Evolutionary conservation across 1,140 invertebrate genomes (phyloP), one percentile per base, ranked within the genome.

Genomic region (Ceratosolen fusciceps): DNA sequence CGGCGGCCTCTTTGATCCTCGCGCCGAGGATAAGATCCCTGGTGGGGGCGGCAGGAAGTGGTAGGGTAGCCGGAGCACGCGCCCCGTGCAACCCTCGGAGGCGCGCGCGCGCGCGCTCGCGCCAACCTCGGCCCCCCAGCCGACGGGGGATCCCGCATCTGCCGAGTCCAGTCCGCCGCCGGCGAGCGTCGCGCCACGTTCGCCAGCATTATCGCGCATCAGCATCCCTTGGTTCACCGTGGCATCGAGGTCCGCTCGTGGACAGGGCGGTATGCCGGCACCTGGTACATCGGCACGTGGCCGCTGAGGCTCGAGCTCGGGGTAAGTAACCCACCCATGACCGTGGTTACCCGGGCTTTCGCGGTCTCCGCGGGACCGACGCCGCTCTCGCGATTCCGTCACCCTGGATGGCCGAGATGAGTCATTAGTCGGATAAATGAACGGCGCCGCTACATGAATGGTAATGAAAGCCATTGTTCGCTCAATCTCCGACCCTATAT

Each of bases 381-480:
- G n/a, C 7, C 10, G 70, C 49, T 19, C 29, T 86, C 85, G 85
- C 85, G 83, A 88, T 88, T 86, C 85, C 88, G 88, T 85, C 86
- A 88, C 87, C 87, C 14, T 87, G 84, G 83, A 85, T 83, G 83
- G 86, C 87, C n/a, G n/a, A 88, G 87, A 88, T 88, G 87, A 82
- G 85, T 86, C 86, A 88, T 90, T 88, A 88, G 87, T 84, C 82
- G 26, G 72, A 54, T 31, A n/a, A 12, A 54, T 31, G 16, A 12
- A 24, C 37, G 37, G 39, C 85, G 84, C 62, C 65, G 26, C n/a
- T n/a, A n/a, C n/a, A 14, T 84, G 82, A 74, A 83, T 85, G 85
- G 71, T 89, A 89, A 89, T 90, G 85, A 87, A 88, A 87, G 86
- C 82, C 83, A 89, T 90, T 90, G 88, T 90, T 90, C 85, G 84